Evolutionary conservation across 2,888 invertebrate species (phyloP).

Genomic region (Ochropleura plecta): DNA sequence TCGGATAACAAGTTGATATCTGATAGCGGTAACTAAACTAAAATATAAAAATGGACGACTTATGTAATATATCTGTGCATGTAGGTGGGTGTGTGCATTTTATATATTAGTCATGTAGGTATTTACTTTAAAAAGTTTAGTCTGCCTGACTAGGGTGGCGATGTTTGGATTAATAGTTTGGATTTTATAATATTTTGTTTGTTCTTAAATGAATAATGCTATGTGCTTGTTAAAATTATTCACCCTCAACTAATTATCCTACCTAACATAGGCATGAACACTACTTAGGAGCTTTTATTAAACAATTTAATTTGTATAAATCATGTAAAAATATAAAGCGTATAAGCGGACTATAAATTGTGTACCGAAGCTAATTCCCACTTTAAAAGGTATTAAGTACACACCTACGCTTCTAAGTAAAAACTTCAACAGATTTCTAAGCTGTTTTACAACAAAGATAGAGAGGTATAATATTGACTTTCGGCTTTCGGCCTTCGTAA

Average conservation of each 20-base stretch:
- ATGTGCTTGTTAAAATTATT: no score
- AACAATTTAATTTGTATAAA: no score
- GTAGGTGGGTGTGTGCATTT: slow-evolving; percentile 40
- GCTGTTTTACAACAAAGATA: slow-evolving; percentile 19
- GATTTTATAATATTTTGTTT: no score
- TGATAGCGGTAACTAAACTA: slow-evolving; percentile 32
- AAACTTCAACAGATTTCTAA: slow-evolving; percentile 30
- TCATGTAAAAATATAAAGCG: no score
- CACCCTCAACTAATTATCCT: no score
- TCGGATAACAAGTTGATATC: slow-evolving; percentile 39
- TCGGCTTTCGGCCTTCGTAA: slow-evolving; percentile 38
- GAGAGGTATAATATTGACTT: slow-evolving; percentile 49
- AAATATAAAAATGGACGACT: slow-evolving; percentile 33
- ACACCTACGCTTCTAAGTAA: slow-evolving; percentile 24
- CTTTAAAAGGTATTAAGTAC: slow-evolving; percentile 21
- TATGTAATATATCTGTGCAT: slow-evolving; percentile 55
- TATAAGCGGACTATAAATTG: no score
- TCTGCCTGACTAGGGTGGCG: not conserved
- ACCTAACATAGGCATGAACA: no score
- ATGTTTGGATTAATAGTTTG: not conserved
- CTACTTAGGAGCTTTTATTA: no score
- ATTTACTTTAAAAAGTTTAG: not conserved
- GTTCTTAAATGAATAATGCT: no score
- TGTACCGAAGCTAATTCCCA: not conserved
- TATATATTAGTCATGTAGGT: not conserved